phyloP scores from a whole-genome alignment of 2,797 vertebrate species.

The Taeniopygia guttata region DNA sequence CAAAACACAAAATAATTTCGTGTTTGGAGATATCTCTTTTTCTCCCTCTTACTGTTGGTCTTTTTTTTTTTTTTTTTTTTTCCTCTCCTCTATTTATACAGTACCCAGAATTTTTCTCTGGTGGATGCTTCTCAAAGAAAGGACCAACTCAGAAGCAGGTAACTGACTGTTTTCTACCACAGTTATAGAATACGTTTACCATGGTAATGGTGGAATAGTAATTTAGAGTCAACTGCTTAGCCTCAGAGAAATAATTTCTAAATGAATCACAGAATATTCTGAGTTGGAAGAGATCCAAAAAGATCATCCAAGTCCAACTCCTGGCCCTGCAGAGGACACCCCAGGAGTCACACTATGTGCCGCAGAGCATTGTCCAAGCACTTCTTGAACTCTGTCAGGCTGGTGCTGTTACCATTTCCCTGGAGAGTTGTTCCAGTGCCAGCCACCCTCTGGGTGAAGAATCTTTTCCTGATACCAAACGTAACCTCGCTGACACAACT shows the following conservation, averaged over 20 bases:
- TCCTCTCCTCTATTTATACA: background rate
- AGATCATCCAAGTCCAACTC: background rate
- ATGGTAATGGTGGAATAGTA: background rate
- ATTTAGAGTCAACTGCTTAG: background rate
- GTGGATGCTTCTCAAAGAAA: conserved; percentile 86
- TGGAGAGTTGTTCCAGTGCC: background rate
- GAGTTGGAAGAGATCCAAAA: background rate
- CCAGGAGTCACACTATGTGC: background rate
- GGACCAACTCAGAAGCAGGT: conserved; percentile 96
- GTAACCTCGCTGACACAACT: background rate
- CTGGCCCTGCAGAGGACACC: background rate
- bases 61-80: background rate
- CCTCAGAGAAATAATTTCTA: background rate
- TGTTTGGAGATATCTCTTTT: background rate
- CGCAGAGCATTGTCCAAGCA: rapidly evolving
- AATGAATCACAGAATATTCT: background rate
- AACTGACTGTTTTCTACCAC: background rate
- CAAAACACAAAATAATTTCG: background rate
- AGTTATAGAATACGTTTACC: background rate
- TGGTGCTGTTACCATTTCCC: background rate
- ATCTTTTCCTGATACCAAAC: rapidly evolving
- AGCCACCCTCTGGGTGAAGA: background rate
- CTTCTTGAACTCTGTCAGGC: background rate
- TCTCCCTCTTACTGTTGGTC: background rate
- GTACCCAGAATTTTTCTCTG: conserved; percentile 93